Evolutionary conservation across 2,113 vertebrate genomes (phyloP).

Genomic region (Istiophorus platypterus): DNA sequence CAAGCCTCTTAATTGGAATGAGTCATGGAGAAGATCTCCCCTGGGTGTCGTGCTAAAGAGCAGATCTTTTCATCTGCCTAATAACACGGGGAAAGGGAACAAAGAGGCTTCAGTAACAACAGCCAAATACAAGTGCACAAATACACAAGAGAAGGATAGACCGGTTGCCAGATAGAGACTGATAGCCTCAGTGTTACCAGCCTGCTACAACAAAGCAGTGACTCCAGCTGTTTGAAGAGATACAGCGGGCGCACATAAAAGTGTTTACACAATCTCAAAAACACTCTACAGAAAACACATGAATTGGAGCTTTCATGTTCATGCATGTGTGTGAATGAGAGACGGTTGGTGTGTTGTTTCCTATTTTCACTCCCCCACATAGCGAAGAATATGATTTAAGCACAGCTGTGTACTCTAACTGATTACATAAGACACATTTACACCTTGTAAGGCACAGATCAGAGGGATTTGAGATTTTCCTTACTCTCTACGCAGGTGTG

Average conservation of each 20-base stretch:
- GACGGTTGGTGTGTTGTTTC: neutral
- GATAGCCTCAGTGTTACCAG: conserved; percentile 9
- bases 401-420: neutral
- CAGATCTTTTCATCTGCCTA: conserved; percentile 71
- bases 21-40: conserved; percentile 73
- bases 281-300: neutral
- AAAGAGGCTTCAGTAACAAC: conserved; percentile 65
- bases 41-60: conserved; percentile 65
- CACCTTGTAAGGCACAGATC: conserved; percentile 6
- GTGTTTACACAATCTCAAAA: neutral
- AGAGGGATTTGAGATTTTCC: neutral
- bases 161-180: conserved; percentile 29
- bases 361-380: neutral
- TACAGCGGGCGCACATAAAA: neutral
- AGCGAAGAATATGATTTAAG: neutral
- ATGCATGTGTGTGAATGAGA: neutral
- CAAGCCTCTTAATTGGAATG: conserved; percentile 74
- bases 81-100: conserved; percentile 54
- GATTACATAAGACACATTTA: conserved; percentile 18
- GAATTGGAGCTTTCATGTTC: neutral
- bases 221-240: neutral
- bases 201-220: neutral
- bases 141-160: conserved; percentile 1
- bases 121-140: conserved; percentile 40
- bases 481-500: conserved; percentile 16